Conservation (phyloP, 2,888 invertebrate species). For the Phymatocera aterrima region DNA sequence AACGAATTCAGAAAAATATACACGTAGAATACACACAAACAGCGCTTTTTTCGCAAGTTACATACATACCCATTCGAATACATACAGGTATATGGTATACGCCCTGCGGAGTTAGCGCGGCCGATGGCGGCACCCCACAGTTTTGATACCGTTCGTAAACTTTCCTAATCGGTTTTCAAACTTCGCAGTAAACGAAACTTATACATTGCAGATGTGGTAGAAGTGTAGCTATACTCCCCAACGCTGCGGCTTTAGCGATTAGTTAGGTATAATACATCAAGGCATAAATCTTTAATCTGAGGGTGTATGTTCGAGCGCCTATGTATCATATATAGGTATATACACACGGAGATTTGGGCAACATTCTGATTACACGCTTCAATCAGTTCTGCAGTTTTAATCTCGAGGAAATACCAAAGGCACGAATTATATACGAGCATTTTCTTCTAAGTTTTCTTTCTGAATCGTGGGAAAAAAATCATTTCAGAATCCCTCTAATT, state of each 20-base stretch:
- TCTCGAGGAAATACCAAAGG: neutral
- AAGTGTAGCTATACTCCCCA: slow-evolving; percentile 2
- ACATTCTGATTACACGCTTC: neutral
- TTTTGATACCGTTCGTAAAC: slow-evolving; percentile 64
- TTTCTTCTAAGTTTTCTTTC: neutral
- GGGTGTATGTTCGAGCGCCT: neutral
- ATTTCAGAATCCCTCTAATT: neutral
- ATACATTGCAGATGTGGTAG: slow-evolving; percentile 47
- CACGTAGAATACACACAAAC: too few species aligned
- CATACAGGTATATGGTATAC: slow-evolving; percentile 1
- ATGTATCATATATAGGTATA: neutral
- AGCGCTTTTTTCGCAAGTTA: too few species aligned
- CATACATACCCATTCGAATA: too few species aligned
- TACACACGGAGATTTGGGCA: neutral
- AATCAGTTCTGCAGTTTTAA: neutral
- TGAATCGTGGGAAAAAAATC: neutral
- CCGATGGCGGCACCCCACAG: slow-evolving; percentile 59
- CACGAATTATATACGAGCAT: neutral
- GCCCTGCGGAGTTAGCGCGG: slow-evolving; percentile 54
- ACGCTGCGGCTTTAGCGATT: slow-evolving; percentile 1
- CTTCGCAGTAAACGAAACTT: slow-evolving; percentile 52
- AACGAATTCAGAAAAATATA: too few species aligned
- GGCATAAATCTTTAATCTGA: neutral
- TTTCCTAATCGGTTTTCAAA: slow-evolving; percentile 68
- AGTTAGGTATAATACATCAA: neutral